phyloP scores from a whole-genome alignment of 1,140 invertebrate genomes.

The Trichogramma pretiosum region DNA sequence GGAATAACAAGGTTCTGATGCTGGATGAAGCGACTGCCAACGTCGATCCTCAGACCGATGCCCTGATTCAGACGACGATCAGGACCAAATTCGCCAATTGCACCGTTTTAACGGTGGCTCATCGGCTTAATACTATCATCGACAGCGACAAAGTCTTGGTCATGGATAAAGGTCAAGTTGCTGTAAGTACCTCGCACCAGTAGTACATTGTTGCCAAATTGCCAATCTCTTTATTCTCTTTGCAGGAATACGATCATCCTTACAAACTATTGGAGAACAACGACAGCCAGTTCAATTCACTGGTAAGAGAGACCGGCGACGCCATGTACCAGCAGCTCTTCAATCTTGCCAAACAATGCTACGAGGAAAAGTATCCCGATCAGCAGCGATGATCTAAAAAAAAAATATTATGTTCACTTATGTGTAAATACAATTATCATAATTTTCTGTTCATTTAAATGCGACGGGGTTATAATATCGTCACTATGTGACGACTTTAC shows the following conservation, averaged over 20 bases:
- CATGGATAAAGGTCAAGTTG: conserved; percentile 9
- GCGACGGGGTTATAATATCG: no score
- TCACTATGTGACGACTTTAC: no score
- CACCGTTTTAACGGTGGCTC: conserved; percentile 54
- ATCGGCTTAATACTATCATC: conserved; percentile 24
- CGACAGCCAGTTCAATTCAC: conserved; percentile 3
- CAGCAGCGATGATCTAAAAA: no score
- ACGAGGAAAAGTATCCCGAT: conserved; percentile 1
- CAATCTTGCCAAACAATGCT: conserved; percentile 2
- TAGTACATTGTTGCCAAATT: neutral
- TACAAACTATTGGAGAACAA: conserved; percentile 4
- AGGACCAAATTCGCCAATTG: conserved; percentile 29
- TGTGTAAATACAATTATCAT: no score
- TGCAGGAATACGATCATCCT: conserved; percentile 16
- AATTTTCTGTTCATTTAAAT: no score
- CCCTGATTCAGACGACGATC: conserved; percentile 32
- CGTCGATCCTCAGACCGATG: conserved; percentile 40
- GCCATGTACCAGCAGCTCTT: conserved; percentile 4
- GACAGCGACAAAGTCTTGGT: conserved; percentile 14
- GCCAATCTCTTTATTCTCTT: neutral
- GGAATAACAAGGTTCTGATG: conserved; percentile 52
- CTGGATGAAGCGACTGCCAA: conserved; percentile 48
- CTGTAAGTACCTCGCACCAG: conserved; percentile 1
- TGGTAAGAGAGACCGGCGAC: conserved; percentile 6
- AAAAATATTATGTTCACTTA: no score